Conservation (phyloP, 2,797 vertebrate species). For the Apogon talboti region DNA sequence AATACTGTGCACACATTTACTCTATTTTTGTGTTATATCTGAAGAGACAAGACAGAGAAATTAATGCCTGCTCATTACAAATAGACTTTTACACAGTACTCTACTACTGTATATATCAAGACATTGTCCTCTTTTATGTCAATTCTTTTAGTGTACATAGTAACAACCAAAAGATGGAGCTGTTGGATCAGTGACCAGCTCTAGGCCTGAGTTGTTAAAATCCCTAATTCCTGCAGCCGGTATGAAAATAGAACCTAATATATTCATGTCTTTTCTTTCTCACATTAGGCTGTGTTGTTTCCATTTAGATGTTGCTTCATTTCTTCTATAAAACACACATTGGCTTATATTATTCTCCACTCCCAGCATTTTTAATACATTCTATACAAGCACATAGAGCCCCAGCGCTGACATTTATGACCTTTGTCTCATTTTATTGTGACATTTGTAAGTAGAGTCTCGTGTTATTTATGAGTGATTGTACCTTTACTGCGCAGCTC, state of each 20-base stretch:
- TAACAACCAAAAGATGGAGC: constrained; percentile 64
- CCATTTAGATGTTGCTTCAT: no score
- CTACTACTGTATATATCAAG: no score
- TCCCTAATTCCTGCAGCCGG: no score
- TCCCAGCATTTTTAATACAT: neutral
- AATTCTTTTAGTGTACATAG: neutral
- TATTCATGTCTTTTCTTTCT: no score
- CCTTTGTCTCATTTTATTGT: neutral
- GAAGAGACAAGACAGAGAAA: no score
- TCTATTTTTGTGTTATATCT: no score
- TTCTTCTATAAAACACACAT: no score
- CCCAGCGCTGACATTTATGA: neutral
- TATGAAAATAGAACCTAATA: neutral
- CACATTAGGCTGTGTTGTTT: no score
- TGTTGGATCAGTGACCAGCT: constrained; percentile 38
- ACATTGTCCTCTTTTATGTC: neutral
- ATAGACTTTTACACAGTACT: no score
- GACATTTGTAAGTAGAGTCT: constrained; percentile 7
- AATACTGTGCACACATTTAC: no score
- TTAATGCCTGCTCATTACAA: no score
- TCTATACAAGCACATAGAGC: neutral
- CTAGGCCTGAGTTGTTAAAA: neutral
- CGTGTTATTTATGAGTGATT: constrained; percentile 11
- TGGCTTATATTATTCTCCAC: neutral
- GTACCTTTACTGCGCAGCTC: neutral